Conservation (phyloP, 2,797 vertebrate species). For the Danio choprae region DNA sequence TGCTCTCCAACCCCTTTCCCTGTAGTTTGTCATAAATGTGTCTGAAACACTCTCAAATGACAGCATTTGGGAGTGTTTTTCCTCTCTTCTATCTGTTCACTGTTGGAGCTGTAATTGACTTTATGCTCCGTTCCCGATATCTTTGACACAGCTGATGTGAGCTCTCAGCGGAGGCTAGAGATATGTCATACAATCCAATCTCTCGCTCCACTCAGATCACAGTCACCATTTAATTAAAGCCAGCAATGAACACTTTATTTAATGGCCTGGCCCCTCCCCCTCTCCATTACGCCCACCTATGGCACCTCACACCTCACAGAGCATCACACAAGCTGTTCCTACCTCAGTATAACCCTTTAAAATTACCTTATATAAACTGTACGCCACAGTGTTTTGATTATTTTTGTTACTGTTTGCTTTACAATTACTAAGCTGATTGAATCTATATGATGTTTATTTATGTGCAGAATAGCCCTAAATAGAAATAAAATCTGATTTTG, state of each 20-base stretch:
- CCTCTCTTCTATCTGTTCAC: conserved; percentile 55
- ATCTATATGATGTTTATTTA: neutral
- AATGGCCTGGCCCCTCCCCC: conserved; percentile 51
- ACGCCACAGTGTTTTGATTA: neutral
- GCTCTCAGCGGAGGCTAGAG: conserved; percentile 60
- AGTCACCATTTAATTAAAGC: conserved; percentile 66
- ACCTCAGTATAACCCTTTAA: neutral
- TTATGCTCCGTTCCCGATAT: conserved; percentile 62
- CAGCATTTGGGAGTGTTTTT: conserved; percentile 53
- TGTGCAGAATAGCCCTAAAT: too few species aligned
- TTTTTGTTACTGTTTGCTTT: neutral
- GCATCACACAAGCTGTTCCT: conserved; percentile 18
- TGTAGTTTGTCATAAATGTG: conserved; percentile 35
- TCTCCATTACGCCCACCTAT: conserved; percentile 42
- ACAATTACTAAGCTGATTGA: neutral
- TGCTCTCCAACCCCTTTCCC: conserved; percentile 11
- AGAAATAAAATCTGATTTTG: too few species aligned
- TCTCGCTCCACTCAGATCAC: conserved; percentile 60
- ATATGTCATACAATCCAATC: conserved; percentile 67
- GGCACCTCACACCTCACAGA: conserved; percentile 32
- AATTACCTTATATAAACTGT: neutral
- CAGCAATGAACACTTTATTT: conserved; percentile 67
- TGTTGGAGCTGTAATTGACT: conserved; percentile 64
- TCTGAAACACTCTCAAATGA: conserved; percentile 51
- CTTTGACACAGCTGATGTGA: conserved; percentile 62